A percentile compares a stretch with the other conserved stretches of the same genome.
phyloP scores from a whole-genome alignment of 1,140 invertebrate genomes.

The Panonychus citri region DNA sequence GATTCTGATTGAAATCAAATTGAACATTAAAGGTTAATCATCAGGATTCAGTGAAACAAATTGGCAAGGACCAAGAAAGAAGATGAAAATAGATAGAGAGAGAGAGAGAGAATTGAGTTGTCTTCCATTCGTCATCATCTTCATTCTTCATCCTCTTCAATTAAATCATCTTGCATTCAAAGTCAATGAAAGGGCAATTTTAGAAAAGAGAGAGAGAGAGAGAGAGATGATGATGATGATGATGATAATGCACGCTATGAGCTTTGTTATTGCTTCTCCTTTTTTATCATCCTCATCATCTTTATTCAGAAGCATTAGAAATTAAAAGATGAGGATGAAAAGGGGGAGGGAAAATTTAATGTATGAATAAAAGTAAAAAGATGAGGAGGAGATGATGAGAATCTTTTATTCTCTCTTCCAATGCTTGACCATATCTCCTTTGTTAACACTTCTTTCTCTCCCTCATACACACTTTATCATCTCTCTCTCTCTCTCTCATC shows the following conservation, averaged over 20 bases:
- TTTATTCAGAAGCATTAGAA: background rate
- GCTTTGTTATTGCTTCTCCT: background rate
- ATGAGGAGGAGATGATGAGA: too few relatives aligned
- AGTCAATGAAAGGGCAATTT: background rate
- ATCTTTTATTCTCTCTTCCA: too few relatives aligned
- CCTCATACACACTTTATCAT: too few relatives aligned
- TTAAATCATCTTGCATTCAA: background rate
- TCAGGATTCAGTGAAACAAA: too few relatives aligned
- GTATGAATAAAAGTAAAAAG: background rate
- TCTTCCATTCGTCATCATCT: background rate
- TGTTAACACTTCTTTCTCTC: too few relatives aligned
- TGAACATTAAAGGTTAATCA: too few relatives aligned
- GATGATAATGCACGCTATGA: background rate
- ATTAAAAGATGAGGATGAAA: background rate
- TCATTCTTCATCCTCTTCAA: background rate
- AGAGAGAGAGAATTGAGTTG: background rate
- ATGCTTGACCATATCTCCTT: too few relatives aligned
- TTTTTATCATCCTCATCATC: background rate
- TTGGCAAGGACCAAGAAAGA: background rate
- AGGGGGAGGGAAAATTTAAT: background rate
- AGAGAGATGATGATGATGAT: background rate
- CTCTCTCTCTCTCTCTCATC: too few relatives aligned
- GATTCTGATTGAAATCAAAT: too few relatives aligned
- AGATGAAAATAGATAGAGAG: background rate
- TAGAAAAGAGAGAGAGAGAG: background rate